Base-by-base conservation (phyloP, 2,797 vertebrate species). In the Sebastes cheni region DNA sequence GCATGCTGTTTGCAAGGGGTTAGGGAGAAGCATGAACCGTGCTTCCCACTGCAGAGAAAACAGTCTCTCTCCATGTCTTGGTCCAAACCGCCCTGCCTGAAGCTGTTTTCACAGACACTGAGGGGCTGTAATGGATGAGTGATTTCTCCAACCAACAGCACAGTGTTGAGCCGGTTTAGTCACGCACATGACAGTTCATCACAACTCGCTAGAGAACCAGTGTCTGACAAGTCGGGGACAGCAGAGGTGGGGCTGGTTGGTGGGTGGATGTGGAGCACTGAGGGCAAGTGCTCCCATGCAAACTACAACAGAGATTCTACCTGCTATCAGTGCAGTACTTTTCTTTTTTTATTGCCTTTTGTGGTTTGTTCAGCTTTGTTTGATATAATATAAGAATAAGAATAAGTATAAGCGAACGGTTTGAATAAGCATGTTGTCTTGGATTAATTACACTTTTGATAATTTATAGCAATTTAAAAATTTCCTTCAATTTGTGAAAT, bases 61-160 rank as follows among this genome's bases (percentile, higher is more conserved):
- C 81, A 80, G 83, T 80, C 93, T 86, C 86, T 85, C 86, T 68
- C 77, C 87, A 67, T 86, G 85, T 81, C 81, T 75, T 22, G 75
- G 77, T 81, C 91, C 86, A 89, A 92, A 90, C 74, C 88, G 73
- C 73, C 70, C 78, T 32, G 91, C 91, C 92, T 83, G 85, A 74
- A 92, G 94, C 87, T 78, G 85, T 94, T 91, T 92, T 86, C 85
- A 87, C 89, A 93, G 93, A 93, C 91, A 86, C 81, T 74, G 84
- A 88, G 85, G 89, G 87, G 85, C 86, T 77, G 87, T 77, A 88
- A 90, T 90, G 92, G 92, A 87, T 91, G 91, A 92, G 87, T 89
- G 90, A 93, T 90, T 94, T 75, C 86, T 86, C 87, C 82, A 86
- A 87, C 90, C 82, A 65, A 46, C 89, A 64, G 81, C 22, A 54